Conservation (phyloP, 2,888 invertebrate species). For the Ichneumoninae sp. region DNA sequence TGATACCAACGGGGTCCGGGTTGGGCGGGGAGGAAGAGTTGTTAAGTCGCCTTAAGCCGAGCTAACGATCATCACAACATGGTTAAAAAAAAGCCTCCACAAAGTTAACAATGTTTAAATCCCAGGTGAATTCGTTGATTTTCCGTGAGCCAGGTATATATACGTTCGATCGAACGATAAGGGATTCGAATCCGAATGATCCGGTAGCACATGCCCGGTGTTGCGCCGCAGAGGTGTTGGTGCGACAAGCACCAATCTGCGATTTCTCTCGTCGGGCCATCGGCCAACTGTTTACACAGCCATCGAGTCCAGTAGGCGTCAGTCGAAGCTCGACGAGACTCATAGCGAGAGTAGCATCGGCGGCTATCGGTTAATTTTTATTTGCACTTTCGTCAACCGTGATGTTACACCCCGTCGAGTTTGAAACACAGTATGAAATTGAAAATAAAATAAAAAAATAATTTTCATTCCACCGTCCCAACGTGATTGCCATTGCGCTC, state of each 20-base stretch:
- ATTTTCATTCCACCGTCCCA: background rate
- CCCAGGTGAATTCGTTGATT: background rate
- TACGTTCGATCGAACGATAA: background rate
- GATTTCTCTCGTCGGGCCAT: background rate
- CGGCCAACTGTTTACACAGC: constrained; percentile 18
- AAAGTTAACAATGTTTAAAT: background rate
- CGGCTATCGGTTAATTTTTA: constrained; percentile 20
- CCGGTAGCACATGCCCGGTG: background rate
- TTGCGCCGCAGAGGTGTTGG: background rate
- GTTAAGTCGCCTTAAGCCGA: too few relatives aligned
- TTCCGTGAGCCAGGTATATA: background rate
- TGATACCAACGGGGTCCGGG: too few relatives aligned
- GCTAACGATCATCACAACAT: too few relatives aligned
- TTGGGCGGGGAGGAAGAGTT: too few relatives aligned
- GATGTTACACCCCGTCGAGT: background rate
- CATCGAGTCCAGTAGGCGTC: constrained; percentile 19
- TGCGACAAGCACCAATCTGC: constrained; percentile 2
- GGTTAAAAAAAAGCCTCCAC: background rate
- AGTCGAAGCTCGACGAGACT: background rate
- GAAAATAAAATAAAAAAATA: background rate
- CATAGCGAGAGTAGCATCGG: background rate
- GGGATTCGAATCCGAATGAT: constrained; percentile 7
- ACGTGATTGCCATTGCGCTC: background rate
- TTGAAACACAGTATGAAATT: background rate
- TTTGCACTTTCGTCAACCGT: constrained; percentile 9